These are phyloP conservation scores for Diacarnus erythraeanus DNA, from an alignment of 37 sponge, comb jelly and placozoan species.

Conservation along the genomic window DNA sequence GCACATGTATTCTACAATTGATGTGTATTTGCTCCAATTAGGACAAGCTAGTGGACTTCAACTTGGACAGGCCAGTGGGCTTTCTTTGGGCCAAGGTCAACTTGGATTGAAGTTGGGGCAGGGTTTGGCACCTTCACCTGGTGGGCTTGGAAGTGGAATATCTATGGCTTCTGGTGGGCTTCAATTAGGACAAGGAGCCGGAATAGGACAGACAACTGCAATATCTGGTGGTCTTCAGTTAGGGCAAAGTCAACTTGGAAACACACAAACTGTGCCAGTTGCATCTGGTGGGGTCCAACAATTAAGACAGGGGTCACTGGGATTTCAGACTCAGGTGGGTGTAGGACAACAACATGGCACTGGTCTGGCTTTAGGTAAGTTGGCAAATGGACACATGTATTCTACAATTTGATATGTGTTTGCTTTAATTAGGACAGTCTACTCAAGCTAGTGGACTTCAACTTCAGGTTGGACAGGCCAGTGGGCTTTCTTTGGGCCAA, in stretches of 20 bases:
- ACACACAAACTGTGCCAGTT: not conserved
- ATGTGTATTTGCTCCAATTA: not conserved
- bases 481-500: not conserved
- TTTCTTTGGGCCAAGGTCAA: not conserved
- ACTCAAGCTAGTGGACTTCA: constrained; percentile 31
- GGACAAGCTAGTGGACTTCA: constrained; percentile 8
- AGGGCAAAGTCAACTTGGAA: not conserved
- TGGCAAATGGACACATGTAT: not conserved
- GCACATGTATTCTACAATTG: too few species aligned
- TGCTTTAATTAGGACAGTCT: constrained; percentile 23
- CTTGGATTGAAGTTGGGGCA: too few species aligned
- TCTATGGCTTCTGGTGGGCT: not conserved
- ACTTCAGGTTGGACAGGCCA: constrained; percentile 12
- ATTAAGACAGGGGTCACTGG: not conserved
- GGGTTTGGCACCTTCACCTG: not conserved
- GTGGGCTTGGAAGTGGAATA: constrained; percentile 1
- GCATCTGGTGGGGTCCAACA: not conserved
- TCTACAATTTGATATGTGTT: too few species aligned
- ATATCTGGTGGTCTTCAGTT: constrained; percentile 8
- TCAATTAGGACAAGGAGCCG: constrained; percentile 11
- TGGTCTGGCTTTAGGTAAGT: constrained; percentile 19
- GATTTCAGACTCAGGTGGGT: not conserved
- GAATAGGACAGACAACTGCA: not conserved
- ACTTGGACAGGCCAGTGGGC: constrained; percentile 1
- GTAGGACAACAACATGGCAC: too few species aligned